These are phyloP conservation scores for Cavia aperea DNA, from an alignment of 2,113 vertebrate genomes.

Conservation along the genomic window DNA sequence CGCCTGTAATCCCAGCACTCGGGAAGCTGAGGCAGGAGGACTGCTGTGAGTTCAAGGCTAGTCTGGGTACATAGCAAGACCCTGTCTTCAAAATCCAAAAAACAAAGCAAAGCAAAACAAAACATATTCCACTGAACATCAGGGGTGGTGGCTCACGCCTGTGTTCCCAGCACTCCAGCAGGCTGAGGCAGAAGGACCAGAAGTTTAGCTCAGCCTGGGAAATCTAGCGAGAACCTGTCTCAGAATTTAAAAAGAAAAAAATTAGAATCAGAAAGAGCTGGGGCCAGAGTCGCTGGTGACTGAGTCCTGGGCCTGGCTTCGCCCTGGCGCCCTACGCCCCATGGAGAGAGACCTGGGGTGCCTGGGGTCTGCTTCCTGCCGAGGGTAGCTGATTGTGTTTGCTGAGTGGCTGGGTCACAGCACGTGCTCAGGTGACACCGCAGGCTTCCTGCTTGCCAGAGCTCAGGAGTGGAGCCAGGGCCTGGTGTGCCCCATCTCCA, in stretches of 20 bases:
- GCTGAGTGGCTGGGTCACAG: accelerated
- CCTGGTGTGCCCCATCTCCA: neutral
- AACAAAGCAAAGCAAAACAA: neutral
- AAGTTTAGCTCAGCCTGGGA: no score
- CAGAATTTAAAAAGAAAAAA: neutral
- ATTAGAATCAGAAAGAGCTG: neutral
- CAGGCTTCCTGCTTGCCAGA: neutral
- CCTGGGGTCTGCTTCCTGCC: accelerated
- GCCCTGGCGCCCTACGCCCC: accelerated
- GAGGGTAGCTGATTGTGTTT: neutral
- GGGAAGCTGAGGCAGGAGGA: neutral
- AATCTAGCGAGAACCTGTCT: neutral
- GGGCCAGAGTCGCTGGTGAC: neutral
- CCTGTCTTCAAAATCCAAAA: neutral
- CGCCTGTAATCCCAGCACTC: neutral
- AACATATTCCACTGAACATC: neutral
- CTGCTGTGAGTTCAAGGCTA: neutral
- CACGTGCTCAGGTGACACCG: accelerated
- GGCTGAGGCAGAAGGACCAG: neutral
- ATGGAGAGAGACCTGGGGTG: accelerated
- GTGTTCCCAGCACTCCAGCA: neutral
- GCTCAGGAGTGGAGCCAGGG: neutral
- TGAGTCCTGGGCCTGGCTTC: accelerated
- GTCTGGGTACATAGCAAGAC: neutral
- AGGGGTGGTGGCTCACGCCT: neutral